Percentiles rank a stretch among this genome's conserved stretches.
Evolutionary conservation across 2,113 vertebrate species (phyloP).

Genomic region (Platysteira castanea): DNA sequence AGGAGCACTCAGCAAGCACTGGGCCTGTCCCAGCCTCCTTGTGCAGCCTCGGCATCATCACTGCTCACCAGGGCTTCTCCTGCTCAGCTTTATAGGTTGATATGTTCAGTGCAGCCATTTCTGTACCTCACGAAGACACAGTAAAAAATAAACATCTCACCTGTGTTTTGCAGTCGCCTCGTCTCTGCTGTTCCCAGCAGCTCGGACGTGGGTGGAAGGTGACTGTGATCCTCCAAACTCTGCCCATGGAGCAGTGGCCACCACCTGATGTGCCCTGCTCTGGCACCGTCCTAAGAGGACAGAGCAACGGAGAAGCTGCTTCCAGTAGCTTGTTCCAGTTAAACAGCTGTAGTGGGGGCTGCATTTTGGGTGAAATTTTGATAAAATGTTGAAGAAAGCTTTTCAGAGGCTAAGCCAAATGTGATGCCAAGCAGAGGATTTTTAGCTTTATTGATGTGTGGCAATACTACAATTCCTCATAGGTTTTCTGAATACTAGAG

Average conservation of each 20-base stretch:
- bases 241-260: not conserved
- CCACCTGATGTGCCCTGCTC: not conserved
- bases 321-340: not conserved
- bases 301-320: not conserved
- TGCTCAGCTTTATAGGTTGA: not conserved
- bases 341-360: not conserved
- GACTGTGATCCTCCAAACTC: not conserved
- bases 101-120: not conserved
- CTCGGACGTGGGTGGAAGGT: not conserved
- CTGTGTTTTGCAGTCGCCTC: not conserved
- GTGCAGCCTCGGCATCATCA: not conserved
- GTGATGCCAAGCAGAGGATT: not conserved
- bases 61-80: not conserved
- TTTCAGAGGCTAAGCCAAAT: not conserved
- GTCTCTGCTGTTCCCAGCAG: not conserved
- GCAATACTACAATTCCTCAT: not conserved
- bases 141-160: not conserved
- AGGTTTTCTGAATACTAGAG: not conserved
- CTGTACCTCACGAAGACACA: not conserved
- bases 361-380: not conserved
- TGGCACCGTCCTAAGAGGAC: accelerated
- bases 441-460: not conserved
- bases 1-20: not conserved
- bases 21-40: not conserved
- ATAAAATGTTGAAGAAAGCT: not conserved